These are phyloP conservation scores for Caenorhabditis japonica DNA, from an alignment of 2,888 invertebrate species.

Conservation along the genomic window DNA sequence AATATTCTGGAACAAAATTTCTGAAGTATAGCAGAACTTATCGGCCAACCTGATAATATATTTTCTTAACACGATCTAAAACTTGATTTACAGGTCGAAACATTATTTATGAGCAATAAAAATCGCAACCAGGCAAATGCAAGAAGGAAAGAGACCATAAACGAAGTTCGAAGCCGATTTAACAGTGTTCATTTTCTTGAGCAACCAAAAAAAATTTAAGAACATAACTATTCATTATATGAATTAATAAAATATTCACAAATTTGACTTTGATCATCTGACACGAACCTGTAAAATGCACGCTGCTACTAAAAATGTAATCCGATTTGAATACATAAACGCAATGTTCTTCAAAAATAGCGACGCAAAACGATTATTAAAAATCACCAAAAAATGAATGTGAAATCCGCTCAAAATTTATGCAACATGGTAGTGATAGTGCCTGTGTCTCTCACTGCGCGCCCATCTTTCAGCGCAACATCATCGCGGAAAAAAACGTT, in stretches of 20 bases:
- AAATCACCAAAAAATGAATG: slow-evolving; percentile 12
- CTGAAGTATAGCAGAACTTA: too few relatives aligned
- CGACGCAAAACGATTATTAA: slow-evolving; percentile 18
- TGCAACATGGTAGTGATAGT: not conserved
- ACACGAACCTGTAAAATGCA: too few relatives aligned
- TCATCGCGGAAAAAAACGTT: too few relatives aligned
- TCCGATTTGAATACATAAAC: slow-evolving; percentile 36
- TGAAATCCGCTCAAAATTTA: slow-evolving; percentile 30
- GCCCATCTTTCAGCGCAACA: not conserved
- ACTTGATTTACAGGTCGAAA: slow-evolving; percentile 40
- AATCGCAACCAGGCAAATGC: slow-evolving; percentile 13
- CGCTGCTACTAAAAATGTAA: too few relatives aligned
- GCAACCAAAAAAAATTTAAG: slow-evolving; percentile 14
- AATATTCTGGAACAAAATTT: too few relatives aligned
- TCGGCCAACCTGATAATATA: too few relatives aligned
- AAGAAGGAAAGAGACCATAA: slow-evolving; percentile 23
- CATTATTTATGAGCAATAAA: slow-evolving; percentile 46
- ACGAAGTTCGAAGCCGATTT: slow-evolving; percentile 39
- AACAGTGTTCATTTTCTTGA: slow-evolving; percentile 13
- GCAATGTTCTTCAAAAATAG: slow-evolving; percentile 25
- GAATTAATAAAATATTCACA: not conserved
- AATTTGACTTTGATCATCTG: slow-evolving; percentile 4
- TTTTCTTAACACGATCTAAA: too few relatives aligned
- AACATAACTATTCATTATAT: not conserved
- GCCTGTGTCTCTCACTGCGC: not conserved